Percentiles rank a stretch among this genome's conserved stretches.
phyloP scores from a whole-genome alignment of 2,888 invertebrate genomes.

The Silvanus unidentatus region DNA sequence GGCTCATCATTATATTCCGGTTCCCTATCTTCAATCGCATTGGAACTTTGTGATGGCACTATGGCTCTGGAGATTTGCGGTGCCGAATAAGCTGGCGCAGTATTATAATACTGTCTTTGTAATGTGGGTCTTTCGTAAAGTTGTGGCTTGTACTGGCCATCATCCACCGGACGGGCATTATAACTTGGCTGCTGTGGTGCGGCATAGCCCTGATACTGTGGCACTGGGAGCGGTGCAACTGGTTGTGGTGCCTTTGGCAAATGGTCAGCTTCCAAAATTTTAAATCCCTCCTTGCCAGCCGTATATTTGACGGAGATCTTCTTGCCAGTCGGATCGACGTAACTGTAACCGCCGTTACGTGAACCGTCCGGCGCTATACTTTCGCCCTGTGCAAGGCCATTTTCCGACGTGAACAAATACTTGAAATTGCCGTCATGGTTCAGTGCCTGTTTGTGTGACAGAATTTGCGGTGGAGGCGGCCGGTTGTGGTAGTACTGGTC shows the following conservation, averaged over 20 bases:
- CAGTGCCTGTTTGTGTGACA: conserved; percentile 59
- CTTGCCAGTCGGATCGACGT: conserved; percentile 56
- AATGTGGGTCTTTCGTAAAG: conserved; percentile 24
- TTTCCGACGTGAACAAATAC: conserved; percentile 63
- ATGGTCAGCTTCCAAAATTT: conserved; percentile 48
- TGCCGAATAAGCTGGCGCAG: conserved; percentile 14
- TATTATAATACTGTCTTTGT: conserved; percentile 3
- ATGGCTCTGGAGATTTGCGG: conserved; percentile 12
- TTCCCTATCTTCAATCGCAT: conserved; percentile 28
- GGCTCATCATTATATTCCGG: conserved; percentile 42
- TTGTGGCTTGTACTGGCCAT: conserved; percentile 36
- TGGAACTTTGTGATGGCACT: conserved; percentile 18
- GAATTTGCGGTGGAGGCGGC: conserved; percentile 48
- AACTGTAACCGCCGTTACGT: conserved; percentile 50
- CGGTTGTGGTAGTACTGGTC: conserved; percentile 28
- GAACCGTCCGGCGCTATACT: conserved; percentile 63
- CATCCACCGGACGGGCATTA: conserved; percentile 24
- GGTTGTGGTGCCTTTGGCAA: conserved; percentile 41
- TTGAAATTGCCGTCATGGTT: conserved; percentile 63
- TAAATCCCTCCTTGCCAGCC: conserved; percentile 49
- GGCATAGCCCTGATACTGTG: conserved; percentile 16
- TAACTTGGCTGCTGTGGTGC: conserved; percentile 18
- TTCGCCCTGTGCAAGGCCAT: conserved; percentile 63
- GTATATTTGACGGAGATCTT: conserved; percentile 57
- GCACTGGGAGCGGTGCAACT: conserved; percentile 28